Base-by-base conservation (phyloP, 2,113 vertebrate genomes). In the Cyrtonyx montezumae region DNA sequence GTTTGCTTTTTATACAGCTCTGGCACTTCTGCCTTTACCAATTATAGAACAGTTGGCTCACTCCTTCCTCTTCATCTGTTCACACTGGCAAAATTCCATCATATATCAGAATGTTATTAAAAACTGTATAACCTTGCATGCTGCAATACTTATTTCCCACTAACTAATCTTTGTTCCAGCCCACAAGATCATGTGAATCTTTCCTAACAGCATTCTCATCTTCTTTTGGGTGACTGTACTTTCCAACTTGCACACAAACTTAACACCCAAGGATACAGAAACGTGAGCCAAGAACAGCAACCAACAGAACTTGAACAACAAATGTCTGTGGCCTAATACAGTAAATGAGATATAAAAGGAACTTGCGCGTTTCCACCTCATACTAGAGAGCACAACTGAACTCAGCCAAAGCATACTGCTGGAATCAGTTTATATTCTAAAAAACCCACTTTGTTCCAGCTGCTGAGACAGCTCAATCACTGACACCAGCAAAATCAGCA, bases 1-100 rank as follows among this genome's bases (percentile, higher is more conserved):
- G 10, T 74, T 67, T 80, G 28, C 20, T 88, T 78, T 55, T 75
- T 36, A 34, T 84, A 21, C 53, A 89, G 53, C 45, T 87, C 43
- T 79, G 21, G 26, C 26, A 30, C 11, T 91, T 88, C 74, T 89
- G 19, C 40, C 26, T 70, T 78, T 46, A 77, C 21, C 56, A 74
- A 4, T 71, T 63, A 46, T 8, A 74, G 21, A 79, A 43, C 16
- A 59, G 40, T 71, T 80, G 75, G 37, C 34, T 73, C 32, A 6
- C 46, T 63, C 56, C 13, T 83, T 74, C 12, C 8, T 67, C 18
- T 40, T 82, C 23, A 63, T n/a, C 34, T 75, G 37, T 49, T 80
- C 51, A 49, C 71, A 84, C 7, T 25, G 4, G n/a, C 61, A 83
- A 88, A 93, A 58, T 70, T 70, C 37, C 59, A 77, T 45, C n/a